These are phyloP conservation scores for Maniola jurtina DNA, from an alignment of 1,140 invertebrate genomes.

Conservation along the genomic window DNA sequence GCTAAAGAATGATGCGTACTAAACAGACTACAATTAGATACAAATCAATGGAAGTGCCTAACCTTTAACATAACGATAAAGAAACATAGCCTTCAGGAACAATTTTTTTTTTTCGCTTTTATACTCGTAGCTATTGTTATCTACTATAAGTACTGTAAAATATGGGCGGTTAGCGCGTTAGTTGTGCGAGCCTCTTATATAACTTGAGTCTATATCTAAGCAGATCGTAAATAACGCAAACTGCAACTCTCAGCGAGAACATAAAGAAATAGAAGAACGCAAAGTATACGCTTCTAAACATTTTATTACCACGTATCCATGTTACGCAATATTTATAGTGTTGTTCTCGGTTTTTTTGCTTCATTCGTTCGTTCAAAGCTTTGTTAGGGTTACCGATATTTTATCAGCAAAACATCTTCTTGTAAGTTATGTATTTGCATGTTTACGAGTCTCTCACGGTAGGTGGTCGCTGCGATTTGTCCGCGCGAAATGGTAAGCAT, in stretches of 20 bases:
- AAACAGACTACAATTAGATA: no score
- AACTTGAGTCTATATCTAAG: background rate
- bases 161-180: background rate
- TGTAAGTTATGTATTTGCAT: constrained; percentile 65
- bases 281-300: constrained; percentile 5
- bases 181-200: background rate
- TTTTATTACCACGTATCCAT: constrained; percentile 13
- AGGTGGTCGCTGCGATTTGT: constrained; percentile 67
- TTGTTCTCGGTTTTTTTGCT: constrained; percentile 25
- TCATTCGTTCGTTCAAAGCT: constrained; percentile 20
- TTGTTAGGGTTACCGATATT: constrained; percentile 45
- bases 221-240: background rate
- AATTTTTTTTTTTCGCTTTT: no score
- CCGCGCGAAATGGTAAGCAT: constrained; percentile 53
- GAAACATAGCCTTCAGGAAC: no score
- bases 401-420: constrained; percentile 50
- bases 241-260: background rate
- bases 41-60: no score
- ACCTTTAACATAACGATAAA: no score
- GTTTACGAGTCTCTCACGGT: constrained; percentile 59
- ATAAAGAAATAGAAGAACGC: constrained; percentile 3
- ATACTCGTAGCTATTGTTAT: no score
- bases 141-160: no score
- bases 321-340: constrained; percentile 28
- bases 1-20: no score